Conservation (phyloP, 2,888 invertebrate genomes). For the Dexiosoma caninum region DNA sequence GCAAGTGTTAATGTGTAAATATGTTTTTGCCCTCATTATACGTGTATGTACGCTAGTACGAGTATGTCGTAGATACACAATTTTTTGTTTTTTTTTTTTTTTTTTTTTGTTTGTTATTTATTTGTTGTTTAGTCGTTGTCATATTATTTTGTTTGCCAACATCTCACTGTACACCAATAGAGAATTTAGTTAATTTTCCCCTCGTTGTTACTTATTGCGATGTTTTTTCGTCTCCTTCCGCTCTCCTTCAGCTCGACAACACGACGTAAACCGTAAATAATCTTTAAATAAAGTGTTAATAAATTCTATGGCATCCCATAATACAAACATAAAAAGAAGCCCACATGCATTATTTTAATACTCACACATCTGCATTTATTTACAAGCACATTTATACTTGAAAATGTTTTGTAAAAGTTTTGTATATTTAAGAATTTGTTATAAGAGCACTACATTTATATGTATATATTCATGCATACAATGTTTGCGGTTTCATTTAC, state of each 20-base stretch:
- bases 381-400: not conserved
- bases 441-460: not conserved
- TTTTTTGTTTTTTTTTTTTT: not conserved
- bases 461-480: not conserved
- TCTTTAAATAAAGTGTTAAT: conserved; percentile 59
- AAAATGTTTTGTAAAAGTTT: not conserved
- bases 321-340: conserved; percentile 7
- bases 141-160: conserved; percentile 51
- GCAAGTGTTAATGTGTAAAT: conserved; percentile 18
- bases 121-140: conserved; percentile 44
- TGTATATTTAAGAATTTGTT: not conserved
- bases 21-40: conserved; percentile 2
- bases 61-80: no score
- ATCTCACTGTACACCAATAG: conserved; percentile 43
- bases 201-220: not conserved
- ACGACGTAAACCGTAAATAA: conserved; percentile 56
- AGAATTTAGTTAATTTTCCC: conserved; percentile 34
- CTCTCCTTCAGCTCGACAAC: conserved; percentile 4
- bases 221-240: not conserved
- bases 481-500: not conserved
- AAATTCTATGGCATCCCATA: conserved; percentile 52
- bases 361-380: not conserved
- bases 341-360: not conserved
- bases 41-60: no score
- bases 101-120: not conserved